A percentile compares a stretch with the other conserved stretches of the same genome.
These are phyloP conservation scores for Lutjanus argentimaculatus DNA, from an alignment of 2,797 vertebrate species.

Conservation along the genomic window DNA sequence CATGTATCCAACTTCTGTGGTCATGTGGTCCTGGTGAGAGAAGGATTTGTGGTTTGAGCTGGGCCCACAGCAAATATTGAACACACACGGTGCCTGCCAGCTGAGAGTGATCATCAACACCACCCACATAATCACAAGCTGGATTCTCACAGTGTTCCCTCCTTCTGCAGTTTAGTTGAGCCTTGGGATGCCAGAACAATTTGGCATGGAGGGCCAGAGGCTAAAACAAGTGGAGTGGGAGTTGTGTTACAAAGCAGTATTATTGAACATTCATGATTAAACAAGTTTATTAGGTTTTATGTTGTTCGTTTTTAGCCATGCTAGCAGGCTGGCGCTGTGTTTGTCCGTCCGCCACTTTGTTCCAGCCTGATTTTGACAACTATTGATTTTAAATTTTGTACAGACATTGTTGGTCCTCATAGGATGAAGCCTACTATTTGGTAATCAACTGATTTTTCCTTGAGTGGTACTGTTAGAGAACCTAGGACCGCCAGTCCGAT, in stretches of 20 bases:
- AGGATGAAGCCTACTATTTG: background rate
- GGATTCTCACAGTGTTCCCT: conserved; percentile 43
- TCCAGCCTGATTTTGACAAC: background rate
- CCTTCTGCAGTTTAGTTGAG: conserved; percentile 45
- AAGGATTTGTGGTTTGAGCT: conserved; percentile 61
- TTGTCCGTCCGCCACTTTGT: background rate
- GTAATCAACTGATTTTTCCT: background rate
- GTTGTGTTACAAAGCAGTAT: conserved; percentile 19
- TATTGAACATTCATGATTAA: conserved; percentile 38
- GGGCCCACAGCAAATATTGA: conserved; percentile 64
- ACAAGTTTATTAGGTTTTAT: conserved; percentile 37
- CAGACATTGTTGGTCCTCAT: background rate
- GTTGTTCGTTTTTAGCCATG: conserved; percentile 11
- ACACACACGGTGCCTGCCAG: conserved; percentile 59
- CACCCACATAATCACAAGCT: conserved; percentile 63
- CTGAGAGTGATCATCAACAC: conserved; percentile 70
- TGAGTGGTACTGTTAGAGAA: too few relatives aligned
- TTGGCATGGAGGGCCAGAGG: conserved; percentile 38
- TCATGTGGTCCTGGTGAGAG: conserved; percentile 30
- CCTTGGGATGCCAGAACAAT: conserved; percentile 53
- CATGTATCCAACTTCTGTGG: conserved; percentile 29
- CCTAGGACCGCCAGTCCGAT: too few relatives aligned
- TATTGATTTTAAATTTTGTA: background rate
- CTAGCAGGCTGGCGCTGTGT: background rate
- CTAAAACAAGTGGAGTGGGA: conserved; percentile 37